Conservation (phyloP, 2,888 invertebrate genomes). For the Limnephilus rhombicus region DNA sequence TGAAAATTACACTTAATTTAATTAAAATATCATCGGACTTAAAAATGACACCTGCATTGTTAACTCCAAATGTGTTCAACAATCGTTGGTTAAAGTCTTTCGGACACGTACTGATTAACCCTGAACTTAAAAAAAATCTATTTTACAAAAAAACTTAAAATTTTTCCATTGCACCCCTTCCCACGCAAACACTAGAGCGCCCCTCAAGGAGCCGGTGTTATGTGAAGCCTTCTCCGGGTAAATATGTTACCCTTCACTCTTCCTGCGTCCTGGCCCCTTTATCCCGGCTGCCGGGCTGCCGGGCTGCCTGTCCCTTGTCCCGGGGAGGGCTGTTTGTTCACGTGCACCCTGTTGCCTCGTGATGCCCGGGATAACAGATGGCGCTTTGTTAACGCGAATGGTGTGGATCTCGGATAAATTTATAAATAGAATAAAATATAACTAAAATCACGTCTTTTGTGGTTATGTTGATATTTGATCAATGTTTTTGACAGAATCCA, state of each 20-base stretch:
- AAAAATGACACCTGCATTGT: too few relatives aligned
- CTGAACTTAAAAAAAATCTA: too few relatives aligned
- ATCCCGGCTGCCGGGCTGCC: not conserved
- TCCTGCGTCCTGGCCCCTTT: not conserved
- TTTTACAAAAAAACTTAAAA: too few relatives aligned
- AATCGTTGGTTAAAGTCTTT: too few relatives aligned
- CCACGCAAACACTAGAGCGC: conserved; percentile 4
- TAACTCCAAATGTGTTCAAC: too few relatives aligned
- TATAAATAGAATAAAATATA: not conserved
- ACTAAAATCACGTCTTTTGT: not conserved
- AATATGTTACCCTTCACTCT: conserved; percentile 24
- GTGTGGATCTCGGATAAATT: not conserved
- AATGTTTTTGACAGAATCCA: too few relatives aligned
- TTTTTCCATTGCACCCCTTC: not conserved
- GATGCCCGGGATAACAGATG: not conserved
- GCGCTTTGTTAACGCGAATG: not conserved
- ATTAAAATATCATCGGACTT: not conserved
- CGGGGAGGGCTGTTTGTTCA: not conserved
- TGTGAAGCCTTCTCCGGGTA: conserved; percentile 30
- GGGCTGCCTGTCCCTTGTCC: not conserved
- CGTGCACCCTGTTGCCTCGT: conserved; percentile 30
- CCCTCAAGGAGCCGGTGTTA: conserved; percentile 28
- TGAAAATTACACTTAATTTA: not conserved
- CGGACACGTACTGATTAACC: too few relatives aligned
- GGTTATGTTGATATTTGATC: not conserved